phyloP scores from a whole-genome alignment of 2,797 vertebrate species.

The Microctenopoma lineatum region DNA sequence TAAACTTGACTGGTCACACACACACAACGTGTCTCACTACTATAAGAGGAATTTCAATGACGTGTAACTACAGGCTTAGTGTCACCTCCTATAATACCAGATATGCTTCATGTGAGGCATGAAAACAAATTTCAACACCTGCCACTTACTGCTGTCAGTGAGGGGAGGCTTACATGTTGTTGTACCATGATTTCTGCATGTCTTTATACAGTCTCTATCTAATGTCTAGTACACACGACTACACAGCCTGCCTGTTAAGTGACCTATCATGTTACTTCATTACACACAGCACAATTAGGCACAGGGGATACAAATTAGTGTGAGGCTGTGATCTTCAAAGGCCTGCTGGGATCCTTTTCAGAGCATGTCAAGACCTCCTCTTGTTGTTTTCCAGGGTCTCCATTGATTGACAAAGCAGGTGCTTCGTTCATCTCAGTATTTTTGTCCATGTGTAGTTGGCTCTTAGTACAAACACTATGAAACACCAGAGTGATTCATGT shows the following conservation, averaged over 20 bases:
- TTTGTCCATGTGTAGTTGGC: constrained; percentile 7
- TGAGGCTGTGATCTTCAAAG: constrained; percentile 36
- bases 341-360: constrained; percentile 42
- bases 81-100: constrained; percentile 27
- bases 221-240: constrained; percentile 36
- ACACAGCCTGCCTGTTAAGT: neutral
- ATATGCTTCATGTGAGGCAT: constrained; percentile 32
- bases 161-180: constrained; percentile 44
- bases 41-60: constrained; percentile 70
- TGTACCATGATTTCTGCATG: constrained; percentile 49
- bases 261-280: constrained; percentile 52
- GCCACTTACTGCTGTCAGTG: constrained; percentile 61
- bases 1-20: too few relatives aligned
- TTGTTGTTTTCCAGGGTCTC: constrained; percentile 13
- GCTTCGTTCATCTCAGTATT: constrained; percentile 22
- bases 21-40: constrained; percentile 3
- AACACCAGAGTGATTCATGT: neutral
- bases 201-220: constrained; percentile 20
- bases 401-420: constrained; percentile 62
- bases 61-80: constrained; percentile 39
- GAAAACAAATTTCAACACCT: constrained; percentile 62
- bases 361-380: constrained; percentile 4
- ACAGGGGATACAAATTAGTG: constrained; percentile 16
- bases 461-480: neutral
- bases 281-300: constrained; percentile 35